phyloP scores from a whole-genome alignment of 1,140 invertebrate genomes.

The Drosophila gunungcola region DNA sequence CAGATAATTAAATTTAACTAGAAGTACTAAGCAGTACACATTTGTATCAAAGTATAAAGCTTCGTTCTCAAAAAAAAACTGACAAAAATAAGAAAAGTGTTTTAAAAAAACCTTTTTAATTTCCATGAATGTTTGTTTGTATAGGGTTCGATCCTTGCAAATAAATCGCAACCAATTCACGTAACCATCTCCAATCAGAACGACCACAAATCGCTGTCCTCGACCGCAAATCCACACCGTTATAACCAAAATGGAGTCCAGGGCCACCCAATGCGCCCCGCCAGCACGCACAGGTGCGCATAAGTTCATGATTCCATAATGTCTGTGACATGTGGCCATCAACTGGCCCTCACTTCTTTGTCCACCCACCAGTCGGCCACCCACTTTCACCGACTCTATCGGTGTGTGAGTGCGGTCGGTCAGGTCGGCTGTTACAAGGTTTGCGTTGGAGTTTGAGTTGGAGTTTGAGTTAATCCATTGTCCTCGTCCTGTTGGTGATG shows the following conservation, averaged over 20 bases:
- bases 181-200: constrained; percentile 18
- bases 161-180: constrained; percentile 12
- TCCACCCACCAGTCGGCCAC: constrained; percentile 2
- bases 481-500: constrained; percentile 47
- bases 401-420: constrained; percentile 64
- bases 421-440: constrained; percentile 62
- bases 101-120: no score
- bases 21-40: no score
- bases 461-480: constrained; percentile 73
- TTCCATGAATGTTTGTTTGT: no score
- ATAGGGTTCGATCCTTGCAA: neutral
- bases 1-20: no score
- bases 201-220: constrained; percentile 57
- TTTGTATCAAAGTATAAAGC: no score
- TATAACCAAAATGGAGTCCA: constrained; percentile 63
- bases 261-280: neutral
- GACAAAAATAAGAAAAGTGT: no score
- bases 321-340: constrained; percentile 72
- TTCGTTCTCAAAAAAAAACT: no score
- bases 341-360: constrained; percentile 23
- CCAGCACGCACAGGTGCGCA: constrained; percentile 39
- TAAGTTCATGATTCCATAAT: constrained; percentile 79
- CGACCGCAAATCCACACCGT: constrained; percentile 43
- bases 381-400: constrained; percentile 7
- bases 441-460: constrained; percentile 70